phyloP scores from a whole-genome alignment of 2,113 vertebrate species.

The Gallinago undulata region DNA sequence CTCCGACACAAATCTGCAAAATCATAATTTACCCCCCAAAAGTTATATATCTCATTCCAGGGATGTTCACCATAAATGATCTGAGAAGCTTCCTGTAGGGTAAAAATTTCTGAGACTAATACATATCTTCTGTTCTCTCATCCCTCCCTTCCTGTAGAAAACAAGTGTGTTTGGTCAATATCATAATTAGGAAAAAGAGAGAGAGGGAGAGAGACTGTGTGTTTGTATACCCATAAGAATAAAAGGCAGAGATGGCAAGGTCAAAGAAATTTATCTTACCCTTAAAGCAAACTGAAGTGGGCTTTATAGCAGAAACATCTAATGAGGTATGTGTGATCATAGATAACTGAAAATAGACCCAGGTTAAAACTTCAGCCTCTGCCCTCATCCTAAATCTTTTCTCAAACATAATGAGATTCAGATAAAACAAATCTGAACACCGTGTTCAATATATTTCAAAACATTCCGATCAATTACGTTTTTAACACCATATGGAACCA shows the following conservation, averaged over 20 bases:
- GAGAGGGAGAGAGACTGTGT: background rate
- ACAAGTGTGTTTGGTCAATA: background rate
- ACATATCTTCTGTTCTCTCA: background rate
- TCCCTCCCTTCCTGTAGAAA: background rate
- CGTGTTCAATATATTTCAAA: conserved; percentile 1
- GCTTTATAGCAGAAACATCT: background rate
- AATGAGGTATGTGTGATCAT: conserved; percentile 13
- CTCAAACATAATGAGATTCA: conserved; percentile 15
- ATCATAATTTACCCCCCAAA: background rate
- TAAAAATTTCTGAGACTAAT: background rate
- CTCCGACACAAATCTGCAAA: background rate
- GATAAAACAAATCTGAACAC: conserved; percentile 20
- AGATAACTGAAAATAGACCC: background rate
- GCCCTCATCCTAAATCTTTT: conserved; percentile 16
- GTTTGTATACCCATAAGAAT: background rate
- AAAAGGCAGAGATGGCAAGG: background rate
- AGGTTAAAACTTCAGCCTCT: conserved; percentile 10
- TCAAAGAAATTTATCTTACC: background rate
- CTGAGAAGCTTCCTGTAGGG: background rate
- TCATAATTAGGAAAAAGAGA: background rate
- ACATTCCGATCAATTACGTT: conserved; percentile 40
- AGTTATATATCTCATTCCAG: background rate
- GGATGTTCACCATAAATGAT: background rate
- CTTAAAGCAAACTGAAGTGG: background rate
- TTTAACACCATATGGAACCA: conserved; percentile 41